phyloP scores from a whole-genome alignment of 2,888 invertebrate genomes.

The Alviniconcha strummeri region DNA sequence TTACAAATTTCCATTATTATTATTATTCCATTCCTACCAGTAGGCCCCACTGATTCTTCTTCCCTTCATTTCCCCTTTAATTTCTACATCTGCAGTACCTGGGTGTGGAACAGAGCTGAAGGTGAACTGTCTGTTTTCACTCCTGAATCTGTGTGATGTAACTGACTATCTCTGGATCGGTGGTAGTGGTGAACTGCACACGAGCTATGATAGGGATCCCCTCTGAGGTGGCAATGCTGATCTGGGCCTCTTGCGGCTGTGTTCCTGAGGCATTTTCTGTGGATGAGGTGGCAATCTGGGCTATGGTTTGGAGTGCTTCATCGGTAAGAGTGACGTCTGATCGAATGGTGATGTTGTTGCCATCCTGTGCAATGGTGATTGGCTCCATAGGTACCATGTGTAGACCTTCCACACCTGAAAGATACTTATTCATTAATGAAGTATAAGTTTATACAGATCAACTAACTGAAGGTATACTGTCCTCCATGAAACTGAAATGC shows the following conservation, averaged over 20 bases:
- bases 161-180: slow-evolving; percentile 23
- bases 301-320: slow-evolving; percentile 43
- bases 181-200: slow-evolving; percentile 36
- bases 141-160: slow-evolving; percentile 31
- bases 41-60: too few species aligned
- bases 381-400: slow-evolving; percentile 24
- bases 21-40: too few species aligned
- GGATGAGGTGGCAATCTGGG: slow-evolving; percentile 37
- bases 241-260: slow-evolving; percentile 38
- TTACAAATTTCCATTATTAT: too few species aligned
- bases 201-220: slow-evolving; percentile 35
- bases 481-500: too few species aligned
- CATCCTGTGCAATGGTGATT: slow-evolving; percentile 31
- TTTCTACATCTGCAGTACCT: too few species aligned
- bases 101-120: too few species aligned
- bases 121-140: background rate
- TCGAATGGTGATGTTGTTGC: slow-evolving; percentile 35
- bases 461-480: too few species aligned
- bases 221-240: slow-evolving; percentile 36
- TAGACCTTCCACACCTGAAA: slow-evolving; percentile 11
- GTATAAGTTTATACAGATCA: too few species aligned
- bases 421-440: background rate
- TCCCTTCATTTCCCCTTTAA: too few species aligned
- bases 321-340: slow-evolving; percentile 39
- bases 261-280: slow-evolving; percentile 1